These are phyloP conservation scores for Notodonta ziczac DNA, from an alignment of 2,888 invertebrate genomes.

Conservation along the genomic window DNA sequence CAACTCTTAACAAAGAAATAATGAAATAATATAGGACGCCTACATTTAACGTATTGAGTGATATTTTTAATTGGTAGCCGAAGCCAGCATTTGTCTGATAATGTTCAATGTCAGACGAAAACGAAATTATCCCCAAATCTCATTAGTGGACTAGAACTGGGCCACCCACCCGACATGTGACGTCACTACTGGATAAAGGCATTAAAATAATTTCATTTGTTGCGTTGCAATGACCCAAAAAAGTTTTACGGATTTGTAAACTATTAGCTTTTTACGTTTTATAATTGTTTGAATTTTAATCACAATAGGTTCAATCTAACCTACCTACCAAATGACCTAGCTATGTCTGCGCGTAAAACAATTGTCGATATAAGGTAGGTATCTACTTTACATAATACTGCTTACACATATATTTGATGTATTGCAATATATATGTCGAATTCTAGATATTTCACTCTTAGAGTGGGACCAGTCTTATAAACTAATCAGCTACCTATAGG, in stretches of 20 bases:
- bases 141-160: constrained; percentile 27
- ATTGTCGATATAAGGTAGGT: too few relatives aligned
- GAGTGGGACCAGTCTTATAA: too few relatives aligned
- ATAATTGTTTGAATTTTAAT: background rate
- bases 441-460: too few relatives aligned
- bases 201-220: background rate
- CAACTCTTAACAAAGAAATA: too few relatives aligned
- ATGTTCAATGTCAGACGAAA: constrained; percentile 25
- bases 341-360: too few relatives aligned
- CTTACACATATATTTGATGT: too few relatives aligned
- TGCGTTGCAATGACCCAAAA: constrained; percentile 1
- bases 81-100: constrained; percentile 9
- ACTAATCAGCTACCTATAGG: too few relatives aligned
- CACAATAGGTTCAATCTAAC: background rate
- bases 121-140: constrained; percentile 24
- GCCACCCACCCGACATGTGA: constrained; percentile 23
- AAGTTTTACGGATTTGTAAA: constrained; percentile 1
- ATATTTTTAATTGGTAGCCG: too few relatives aligned
- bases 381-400: background rate
- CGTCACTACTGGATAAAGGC: constrained; percentile 17
- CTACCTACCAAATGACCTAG: background rate
- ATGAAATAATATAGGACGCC: too few relatives aligned
- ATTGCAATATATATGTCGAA: too few relatives aligned
- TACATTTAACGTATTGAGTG: too few relatives aligned
- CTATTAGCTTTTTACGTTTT: background rate